Percentiles rank a stretch among this genome's conserved stretches.
Evolutionary conservation across 2,113 vertebrate genomes (phyloP).

Genomic region (Tringa solitaria): DNA sequence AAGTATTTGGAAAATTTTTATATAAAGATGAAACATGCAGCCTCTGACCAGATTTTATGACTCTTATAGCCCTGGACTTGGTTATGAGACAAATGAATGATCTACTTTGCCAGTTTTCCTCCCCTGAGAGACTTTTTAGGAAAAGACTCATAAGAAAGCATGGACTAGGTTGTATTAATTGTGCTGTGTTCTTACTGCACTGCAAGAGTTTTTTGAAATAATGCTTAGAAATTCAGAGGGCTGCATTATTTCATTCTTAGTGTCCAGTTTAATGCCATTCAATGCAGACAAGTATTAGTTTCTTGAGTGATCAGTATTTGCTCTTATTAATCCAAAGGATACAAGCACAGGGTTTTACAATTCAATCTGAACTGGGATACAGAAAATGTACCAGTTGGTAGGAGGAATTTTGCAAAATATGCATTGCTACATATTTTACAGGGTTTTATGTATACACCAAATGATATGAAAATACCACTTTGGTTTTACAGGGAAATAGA

Average conservation of each 20-base stretch:
- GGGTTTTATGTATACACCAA: not conserved
- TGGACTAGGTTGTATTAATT: not conserved
- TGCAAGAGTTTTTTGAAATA: not conserved
- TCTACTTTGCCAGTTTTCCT: not conserved
- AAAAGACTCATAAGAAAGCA: not conserved
- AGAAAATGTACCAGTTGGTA: not conserved
- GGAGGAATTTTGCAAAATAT: not conserved
- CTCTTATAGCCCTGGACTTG: not conserved
- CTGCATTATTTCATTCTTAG: not conserved
- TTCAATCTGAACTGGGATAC: not conserved
- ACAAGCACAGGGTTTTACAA: not conserved
- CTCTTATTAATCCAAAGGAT: not conserved
- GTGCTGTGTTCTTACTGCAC: not conserved
- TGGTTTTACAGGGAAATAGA: not conserved
- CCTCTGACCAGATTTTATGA: not conserved
- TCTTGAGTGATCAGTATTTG: not conserved
- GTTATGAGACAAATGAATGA: not conserved
- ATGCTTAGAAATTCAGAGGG: not conserved
- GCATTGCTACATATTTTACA: not conserved
- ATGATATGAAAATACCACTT: not conserved
- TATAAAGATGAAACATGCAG: not conserved
- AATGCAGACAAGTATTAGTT: not conserved
- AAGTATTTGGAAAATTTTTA: not conserved
- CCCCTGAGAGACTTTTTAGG: not conserved
- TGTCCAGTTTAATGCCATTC: not conserved